Conservation (phyloP, 2,888 invertebrate species). For the Leptinotarsa rubiginosa region DNA sequence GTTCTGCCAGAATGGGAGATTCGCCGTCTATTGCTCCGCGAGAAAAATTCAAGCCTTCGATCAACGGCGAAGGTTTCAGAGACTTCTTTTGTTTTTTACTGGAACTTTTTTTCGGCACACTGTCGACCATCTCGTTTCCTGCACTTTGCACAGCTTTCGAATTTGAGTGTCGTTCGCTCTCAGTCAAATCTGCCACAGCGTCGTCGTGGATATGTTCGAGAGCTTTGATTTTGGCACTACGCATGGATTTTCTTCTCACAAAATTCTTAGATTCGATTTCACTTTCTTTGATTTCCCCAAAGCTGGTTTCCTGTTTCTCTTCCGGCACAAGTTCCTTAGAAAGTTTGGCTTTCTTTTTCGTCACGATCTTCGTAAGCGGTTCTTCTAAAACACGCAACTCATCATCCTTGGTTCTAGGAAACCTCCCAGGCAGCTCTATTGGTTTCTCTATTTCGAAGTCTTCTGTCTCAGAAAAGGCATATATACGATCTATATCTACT, state of each 20-base stretch:
- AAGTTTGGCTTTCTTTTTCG: not conserved
- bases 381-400: slow-evolving; percentile 6
- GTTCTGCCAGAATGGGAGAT: slow-evolving; percentile 37
- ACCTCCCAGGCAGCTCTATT: slow-evolving; percentile 37
- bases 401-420: slow-evolving; percentile 29
- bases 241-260: slow-evolving; percentile 39
- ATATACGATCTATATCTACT: slow-evolving; percentile 43
- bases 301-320: not conserved
- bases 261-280: slow-evolving; percentile 26
- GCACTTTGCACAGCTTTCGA: not conserved
- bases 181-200: slow-evolving; percentile 49
- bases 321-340: not conserved
- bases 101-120: slow-evolving; percentile 18
- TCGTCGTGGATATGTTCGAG: slow-evolving; percentile 55
- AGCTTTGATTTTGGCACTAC: slow-evolving; percentile 55
- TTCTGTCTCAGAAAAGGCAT: slow-evolving; percentile 44
- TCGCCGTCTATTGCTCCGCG: slow-evolving; percentile 23
- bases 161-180: slow-evolving; percentile 41
- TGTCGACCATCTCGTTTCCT: slow-evolving; percentile 19
- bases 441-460: slow-evolving; percentile 44
- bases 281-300: slow-evolving; percentile 26
- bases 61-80: not conserved
- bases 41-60: slow-evolving; percentile 16
- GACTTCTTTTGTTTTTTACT: slow-evolving; percentile 30
- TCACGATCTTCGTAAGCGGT: not conserved